A percentile compares a stretch with the other conserved stretches of the same genome.
These are phyloP conservation scores for Odocoileus virginianus DNA, from an alignment of 2,113 vertebrate species.

Conservation along the genomic window DNA sequence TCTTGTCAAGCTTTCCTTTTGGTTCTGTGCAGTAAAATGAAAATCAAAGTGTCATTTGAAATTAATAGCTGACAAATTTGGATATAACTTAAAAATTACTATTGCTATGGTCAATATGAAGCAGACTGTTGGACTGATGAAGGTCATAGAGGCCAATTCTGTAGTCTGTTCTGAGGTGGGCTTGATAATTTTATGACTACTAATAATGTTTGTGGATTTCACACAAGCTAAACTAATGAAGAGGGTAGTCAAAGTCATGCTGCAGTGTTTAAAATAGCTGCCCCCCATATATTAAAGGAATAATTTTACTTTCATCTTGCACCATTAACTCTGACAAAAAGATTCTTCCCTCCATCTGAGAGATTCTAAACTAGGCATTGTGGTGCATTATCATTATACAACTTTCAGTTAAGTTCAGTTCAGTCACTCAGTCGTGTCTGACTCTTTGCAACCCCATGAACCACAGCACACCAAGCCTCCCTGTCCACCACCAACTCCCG, in stretches of 20 bases:
- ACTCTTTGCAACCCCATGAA: background rate
- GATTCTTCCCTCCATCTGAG: background rate
- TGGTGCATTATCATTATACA: background rate
- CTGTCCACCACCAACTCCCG: background rate
- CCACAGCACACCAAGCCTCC: background rate
- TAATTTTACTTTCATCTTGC: slow-evolving; percentile 33
- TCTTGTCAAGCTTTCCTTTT: slow-evolving; percentile 30
- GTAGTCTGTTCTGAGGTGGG: background rate
- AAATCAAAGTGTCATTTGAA: slow-evolving; percentile 55
- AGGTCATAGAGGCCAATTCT: slow-evolving; percentile 2
- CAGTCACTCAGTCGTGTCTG: background rate
- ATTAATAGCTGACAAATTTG: slow-evolving; percentile 47
- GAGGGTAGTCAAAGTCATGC: slow-evolving; percentile 28
- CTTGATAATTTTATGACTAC: background rate
- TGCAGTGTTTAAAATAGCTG: slow-evolving; percentile 14
- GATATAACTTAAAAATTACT: slow-evolving; percentile 47
- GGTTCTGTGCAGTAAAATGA: background rate
- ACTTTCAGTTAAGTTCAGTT: background rate
- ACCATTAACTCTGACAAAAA: slow-evolving; percentile 23
- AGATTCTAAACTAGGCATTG: background rate
- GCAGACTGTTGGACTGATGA: background rate
- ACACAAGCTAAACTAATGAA: slow-evolving; percentile 28
- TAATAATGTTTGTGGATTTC: slow-evolving; percentile 51
- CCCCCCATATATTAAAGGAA: background rate
- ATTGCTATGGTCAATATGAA: background rate